Conservation (phyloP, 2,113 vertebrate species). For the Sorex fumeus region DNA sequence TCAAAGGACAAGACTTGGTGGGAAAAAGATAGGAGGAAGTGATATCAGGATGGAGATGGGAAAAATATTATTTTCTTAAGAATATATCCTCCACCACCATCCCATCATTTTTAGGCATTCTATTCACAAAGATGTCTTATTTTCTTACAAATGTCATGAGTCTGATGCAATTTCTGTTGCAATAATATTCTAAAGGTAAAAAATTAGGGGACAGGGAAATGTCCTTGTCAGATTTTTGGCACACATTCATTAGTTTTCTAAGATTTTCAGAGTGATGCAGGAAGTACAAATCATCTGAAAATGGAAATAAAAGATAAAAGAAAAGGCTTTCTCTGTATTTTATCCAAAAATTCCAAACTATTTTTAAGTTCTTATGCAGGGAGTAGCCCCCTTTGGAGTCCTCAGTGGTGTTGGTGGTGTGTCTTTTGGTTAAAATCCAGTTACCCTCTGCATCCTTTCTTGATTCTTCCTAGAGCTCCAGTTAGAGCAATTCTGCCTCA, state of each 20-base stretch:
- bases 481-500: neutral
- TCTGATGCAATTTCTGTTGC: neutral
- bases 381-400: neutral
- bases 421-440: neutral
- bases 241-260: conserved; percentile 6
- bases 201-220: neutral
- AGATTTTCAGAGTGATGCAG: conserved; percentile 24
- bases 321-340: neutral
- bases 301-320: neutral
- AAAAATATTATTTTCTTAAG: neutral
- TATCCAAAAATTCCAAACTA: neutral
- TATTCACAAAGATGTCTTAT: neutral
- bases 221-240: conserved; percentile 9
- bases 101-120: neutral
- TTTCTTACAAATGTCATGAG: conserved; percentile 8
- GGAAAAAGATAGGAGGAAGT: conserved; percentile 22
- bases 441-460: neutral
- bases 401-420: neutral
- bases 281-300: conserved; percentile 19
- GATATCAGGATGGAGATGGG: neutral
- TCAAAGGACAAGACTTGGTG: neutral
- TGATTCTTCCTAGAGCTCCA: neutral
- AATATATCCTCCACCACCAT: neutral
- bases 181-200: neutral
- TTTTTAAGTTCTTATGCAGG: neutral